Evolutionary conservation across 2,888 invertebrate genomes (phyloP).

Genomic region (Chironomus riparius): DNA sequence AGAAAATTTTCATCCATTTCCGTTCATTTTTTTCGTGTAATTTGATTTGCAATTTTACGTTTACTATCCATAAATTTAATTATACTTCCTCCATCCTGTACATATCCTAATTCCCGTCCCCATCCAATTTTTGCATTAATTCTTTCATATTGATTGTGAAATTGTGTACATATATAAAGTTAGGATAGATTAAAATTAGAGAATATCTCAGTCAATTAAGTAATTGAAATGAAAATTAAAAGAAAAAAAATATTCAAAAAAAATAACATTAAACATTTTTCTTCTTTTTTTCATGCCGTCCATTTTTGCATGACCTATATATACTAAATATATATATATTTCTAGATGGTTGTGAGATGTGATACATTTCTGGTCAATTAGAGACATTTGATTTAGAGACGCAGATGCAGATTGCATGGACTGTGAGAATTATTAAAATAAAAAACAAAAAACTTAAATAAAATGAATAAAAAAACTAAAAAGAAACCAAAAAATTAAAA

Average conservation of each 20-base stretch:
- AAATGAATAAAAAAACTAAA: background rate
- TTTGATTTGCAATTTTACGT: no score
- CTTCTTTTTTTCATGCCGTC: background rate
- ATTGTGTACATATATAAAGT: background rate
- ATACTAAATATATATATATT: background rate
- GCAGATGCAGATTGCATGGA: constrained; percentile 16
- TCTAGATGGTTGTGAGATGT: constrained; percentile 26
- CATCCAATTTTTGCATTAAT: background rate
- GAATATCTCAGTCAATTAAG: background rate
- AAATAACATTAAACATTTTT: background rate
- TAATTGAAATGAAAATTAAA: background rate
- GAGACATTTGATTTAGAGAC: constrained; percentile 12
- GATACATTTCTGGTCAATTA: constrained; percentile 22
- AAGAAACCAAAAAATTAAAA: background rate
- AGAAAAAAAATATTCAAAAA: no score
- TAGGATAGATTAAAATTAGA: background rate
- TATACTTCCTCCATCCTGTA: no score
- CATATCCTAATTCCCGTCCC: no score
- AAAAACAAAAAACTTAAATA: background rate
- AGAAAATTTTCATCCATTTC: no score
- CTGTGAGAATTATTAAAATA: background rate
- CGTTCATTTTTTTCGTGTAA: no score
- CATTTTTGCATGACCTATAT: background rate
- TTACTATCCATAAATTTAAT: no score
- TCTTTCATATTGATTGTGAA: no score